Conservation (phyloP, 2,797 vertebrate species). For the Clarias laeviceps region DNA sequence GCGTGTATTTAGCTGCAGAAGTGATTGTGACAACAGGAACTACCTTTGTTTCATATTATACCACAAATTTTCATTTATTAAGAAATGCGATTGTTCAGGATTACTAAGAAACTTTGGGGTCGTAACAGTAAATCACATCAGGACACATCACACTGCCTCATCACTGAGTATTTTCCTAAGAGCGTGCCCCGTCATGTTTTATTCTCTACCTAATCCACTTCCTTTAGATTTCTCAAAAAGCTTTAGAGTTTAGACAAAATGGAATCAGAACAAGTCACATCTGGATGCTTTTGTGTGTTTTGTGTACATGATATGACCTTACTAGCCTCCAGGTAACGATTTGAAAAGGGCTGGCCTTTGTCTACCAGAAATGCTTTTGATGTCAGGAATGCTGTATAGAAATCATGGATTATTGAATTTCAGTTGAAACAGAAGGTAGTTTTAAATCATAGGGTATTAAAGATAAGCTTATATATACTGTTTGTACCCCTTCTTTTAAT, state of each 20-base stretch:
- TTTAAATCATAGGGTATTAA: not conserved
- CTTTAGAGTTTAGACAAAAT: not conserved
- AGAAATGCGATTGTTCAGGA: not conserved
- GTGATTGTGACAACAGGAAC: too few species aligned
- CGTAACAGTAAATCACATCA: not conserved
- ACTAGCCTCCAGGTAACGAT: conserved; percentile 32
- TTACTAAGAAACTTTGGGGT: too few species aligned
- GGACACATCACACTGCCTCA: not conserved
- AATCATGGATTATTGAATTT: conserved; percentile 52
- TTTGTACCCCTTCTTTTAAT: not conserved
- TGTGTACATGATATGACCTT: conserved; percentile 40
- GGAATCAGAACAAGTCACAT: conserved; percentile 13
- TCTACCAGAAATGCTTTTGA: conserved; percentile 43
- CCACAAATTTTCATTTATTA: not conserved
- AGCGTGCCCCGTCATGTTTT: not conserved
- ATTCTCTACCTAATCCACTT: not conserved
- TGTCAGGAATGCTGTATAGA: conserved; percentile 44
- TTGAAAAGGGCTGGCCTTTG: conserved; percentile 42
- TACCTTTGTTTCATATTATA: not conserved
- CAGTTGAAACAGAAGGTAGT: not conserved
- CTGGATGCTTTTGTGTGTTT: conserved; percentile 25
- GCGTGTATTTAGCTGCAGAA: not conserved
- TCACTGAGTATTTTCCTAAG: not conserved
- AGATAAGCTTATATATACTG: too few species aligned
- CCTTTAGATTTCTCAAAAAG: conserved; percentile 3